Base-by-base conservation (phyloP, 2,113 vertebrate species). In the Oreotrochilus melanogaster region DNA sequence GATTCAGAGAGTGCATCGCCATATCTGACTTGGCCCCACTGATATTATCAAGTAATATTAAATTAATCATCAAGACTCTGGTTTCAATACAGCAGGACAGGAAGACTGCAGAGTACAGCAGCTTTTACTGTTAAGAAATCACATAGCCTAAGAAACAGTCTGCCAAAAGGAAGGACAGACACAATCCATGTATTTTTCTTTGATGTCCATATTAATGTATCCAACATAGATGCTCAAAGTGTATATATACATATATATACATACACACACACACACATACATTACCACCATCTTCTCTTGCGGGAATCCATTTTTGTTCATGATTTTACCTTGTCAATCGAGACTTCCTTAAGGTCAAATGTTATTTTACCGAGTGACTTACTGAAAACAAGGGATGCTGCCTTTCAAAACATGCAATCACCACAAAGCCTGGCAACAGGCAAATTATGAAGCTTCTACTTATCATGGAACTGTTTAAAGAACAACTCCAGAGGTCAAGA, bases 401-500 rank as follows among this genome's bases (percentile, higher is more conserved):
- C 45, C 72, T 91, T 62, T 92, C 76, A 80, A 88, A 93, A 79
- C 76, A 89, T 19, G 76, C 78, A 81, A 89, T 78, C 39, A 10
- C 56, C 57, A 60, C 43, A 53, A 9, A 28, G 50, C 30, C 47
- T 50, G 64, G 54, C 80, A 91, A 92, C 76, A 89, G 37, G 37
- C 37, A 79, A 95, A 96, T 0, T 2, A 89, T 18, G 50, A 92
- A 88, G 85, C 21, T 43, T 93, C 86, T 86, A 82, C 54, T 89
- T 96, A 93, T 33, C 53, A 18, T 21, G 78, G 62, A 61, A 88
- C n/a, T 74, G 45, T 69, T 73, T 73, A 82, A 87, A 92, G 93
- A 56, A 37, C 37, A 95, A 60, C 66, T 90, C 57, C 17, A 65
- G 90, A 97, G 87, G 85, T 96, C 88, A 93, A n/a, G 75, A 82